phyloP scores from a whole-genome alignment of 2,113 vertebrate genomes.

The Sprattus sprattus region DNA sequence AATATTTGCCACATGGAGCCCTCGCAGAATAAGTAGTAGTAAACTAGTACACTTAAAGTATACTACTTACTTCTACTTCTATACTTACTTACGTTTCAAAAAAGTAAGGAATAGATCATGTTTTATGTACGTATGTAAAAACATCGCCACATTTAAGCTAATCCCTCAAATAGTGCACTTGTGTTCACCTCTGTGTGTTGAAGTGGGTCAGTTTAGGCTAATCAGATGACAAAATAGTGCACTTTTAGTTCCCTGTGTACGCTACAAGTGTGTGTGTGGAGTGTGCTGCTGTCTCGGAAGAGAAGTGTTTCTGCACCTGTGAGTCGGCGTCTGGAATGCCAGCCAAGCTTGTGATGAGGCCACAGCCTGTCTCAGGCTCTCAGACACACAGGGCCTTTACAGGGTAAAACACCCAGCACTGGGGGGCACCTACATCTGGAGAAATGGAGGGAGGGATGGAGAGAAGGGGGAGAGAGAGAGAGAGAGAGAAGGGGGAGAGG shows the following conservation, averaged over 20 bases:
- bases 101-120: too few species aligned
- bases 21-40: neutral
- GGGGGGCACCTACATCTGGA: neutral
- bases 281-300: neutral
- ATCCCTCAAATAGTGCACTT: neutral
- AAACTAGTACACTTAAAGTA: neutral
- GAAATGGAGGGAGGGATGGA: neutral
- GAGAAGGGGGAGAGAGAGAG: neutral
- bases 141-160: neutral
- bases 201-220: too few species aligned
- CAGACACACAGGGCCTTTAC: too few species aligned
- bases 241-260: too few species aligned
- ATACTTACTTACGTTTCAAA: too few species aligned
- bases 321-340: neutral
- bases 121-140: too few species aligned
- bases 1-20: neutral
- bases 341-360: neutral
- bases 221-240: too few species aligned
- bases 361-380: neutral
- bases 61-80: neutral
- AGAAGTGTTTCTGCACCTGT: neutral
- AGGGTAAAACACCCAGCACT: neutral
- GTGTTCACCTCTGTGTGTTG: neutral
- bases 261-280: neutral
- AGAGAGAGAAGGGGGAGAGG: neutral